Percentiles rank a stretch among this genome's conserved stretches.
Evolutionary conservation across 2,113 vertebrate species (phyloP).

Genomic region (Xyliphius kryptos): DNA sequence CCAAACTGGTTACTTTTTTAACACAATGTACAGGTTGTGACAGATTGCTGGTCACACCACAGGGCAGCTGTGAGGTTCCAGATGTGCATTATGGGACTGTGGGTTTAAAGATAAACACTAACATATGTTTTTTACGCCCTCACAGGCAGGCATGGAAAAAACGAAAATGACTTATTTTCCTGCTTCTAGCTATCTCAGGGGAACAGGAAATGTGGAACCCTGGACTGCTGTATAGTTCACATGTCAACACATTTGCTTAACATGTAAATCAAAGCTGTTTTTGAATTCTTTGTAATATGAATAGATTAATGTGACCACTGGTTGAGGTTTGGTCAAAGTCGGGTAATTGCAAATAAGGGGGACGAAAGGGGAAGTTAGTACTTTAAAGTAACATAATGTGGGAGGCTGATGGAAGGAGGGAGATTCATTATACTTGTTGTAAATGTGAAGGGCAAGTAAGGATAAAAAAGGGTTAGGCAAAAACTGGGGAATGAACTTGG

Average conservation of each 20-base stretch:
- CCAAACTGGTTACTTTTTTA: constrained; percentile 8
- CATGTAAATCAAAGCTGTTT: constrained; percentile 49
- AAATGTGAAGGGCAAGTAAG: constrained; percentile 8
- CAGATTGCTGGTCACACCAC: constrained; percentile 52
- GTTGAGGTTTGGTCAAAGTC: constrained; percentile 18
- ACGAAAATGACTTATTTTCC: constrained; percentile 43
- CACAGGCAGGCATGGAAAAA: constrained; percentile 45
- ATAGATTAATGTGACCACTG: constrained; percentile 8
- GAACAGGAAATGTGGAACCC: constrained; percentile 49
- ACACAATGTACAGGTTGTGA: constrained; percentile 52
- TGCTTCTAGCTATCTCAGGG: constrained; percentile 44
- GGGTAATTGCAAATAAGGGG: neutral
- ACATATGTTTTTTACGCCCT: constrained; percentile 37
- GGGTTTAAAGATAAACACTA: constrained; percentile 49
- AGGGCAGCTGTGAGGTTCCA: constrained; percentile 51
- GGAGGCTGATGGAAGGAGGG: constrained; percentile 12
- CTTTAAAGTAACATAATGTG: constrained; percentile 11
- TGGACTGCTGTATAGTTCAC: constrained; percentile 44
- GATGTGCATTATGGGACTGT: constrained; percentile 51
- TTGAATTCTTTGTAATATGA: constrained; percentile 36
- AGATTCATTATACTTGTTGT: neutral
- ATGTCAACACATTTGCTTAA: constrained; percentile 44
- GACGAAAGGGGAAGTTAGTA: constrained; percentile 13
- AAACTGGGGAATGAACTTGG: too few relatives aligned
- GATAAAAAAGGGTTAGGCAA: neutral